Evolutionary conservation across 2,888 invertebrate genomes (phyloP).

Genomic region (Parochlus steinenii): DNA sequence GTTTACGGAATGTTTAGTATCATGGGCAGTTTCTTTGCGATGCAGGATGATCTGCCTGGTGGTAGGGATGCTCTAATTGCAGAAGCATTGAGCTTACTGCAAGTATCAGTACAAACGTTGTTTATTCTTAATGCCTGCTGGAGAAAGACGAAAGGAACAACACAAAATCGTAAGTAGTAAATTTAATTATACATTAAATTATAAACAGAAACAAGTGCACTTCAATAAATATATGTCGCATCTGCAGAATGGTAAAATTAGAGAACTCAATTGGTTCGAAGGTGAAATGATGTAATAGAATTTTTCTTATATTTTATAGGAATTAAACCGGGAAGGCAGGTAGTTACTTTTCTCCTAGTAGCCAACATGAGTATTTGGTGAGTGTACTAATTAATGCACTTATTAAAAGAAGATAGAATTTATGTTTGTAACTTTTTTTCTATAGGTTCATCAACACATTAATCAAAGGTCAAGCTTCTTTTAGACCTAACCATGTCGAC

Average conservation of each 20-base stretch:
- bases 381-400: no score
- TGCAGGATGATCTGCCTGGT: slow-evolving; percentile 28
- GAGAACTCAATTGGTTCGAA: no score
- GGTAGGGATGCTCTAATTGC: slow-evolving; percentile 48
- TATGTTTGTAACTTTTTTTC: no score
- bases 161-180: slow-evolving; percentile 9
- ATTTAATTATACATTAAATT: no score
- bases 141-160: slow-evolving; percentile 48
- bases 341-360: slow-evolving; percentile 10
- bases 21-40: slow-evolving; percentile 38
- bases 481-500: slow-evolving; percentile 19
- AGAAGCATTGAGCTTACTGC: slow-evolving; percentile 55
- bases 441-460: slow-evolving; percentile 13
- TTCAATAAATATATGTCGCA: no score
- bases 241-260: no score
- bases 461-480: slow-evolving; percentile 12
- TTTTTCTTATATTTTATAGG: no score
- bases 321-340: slow-evolving; percentile 9
- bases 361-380: slow-evolving; percentile 10
- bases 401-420: no score
- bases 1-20: slow-evolving; percentile 77
- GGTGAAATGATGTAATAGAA: no score
- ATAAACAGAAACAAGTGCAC: no score
- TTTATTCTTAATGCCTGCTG: slow-evolving; percentile 62
- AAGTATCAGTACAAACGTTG: slow-evolving; percentile 63